Evolutionary conservation across 1,140 invertebrate species (phyloP), one percentile per base, ranked within the genome.

Genomic region (Homalodisca vitripennis): DNA sequence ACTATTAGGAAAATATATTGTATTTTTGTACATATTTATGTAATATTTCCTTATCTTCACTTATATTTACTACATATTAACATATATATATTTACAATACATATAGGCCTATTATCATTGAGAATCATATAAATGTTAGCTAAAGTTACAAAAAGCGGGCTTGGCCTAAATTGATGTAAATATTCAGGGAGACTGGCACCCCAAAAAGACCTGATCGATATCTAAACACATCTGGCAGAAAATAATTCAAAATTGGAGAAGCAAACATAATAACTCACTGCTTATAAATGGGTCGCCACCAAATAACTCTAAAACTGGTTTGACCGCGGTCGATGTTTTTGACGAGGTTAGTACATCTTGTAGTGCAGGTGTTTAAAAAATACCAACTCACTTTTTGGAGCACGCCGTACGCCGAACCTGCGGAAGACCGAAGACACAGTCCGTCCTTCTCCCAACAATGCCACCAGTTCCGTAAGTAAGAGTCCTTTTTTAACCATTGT

Each of bases 311-410:
- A 22, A 24, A 53, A 53, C 48, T 53, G 48, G 48, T 53, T 53
- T 53, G 13, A 6, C 12, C 6, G 22, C 12, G 17, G 10, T 20
- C 48, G 12, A 53, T 53, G 22, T 53, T 53, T 53, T 53, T 20
- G 12, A 20, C 48, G 6, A 6, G 48, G 22, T 20, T 13, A 53
- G 48, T 53, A 53, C 12, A 3, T 41, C 48, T 6, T 53, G 48
- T 53, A 22, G 22, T 14, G 48, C 48, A 53, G 48, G 48, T 53
- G 48, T 12, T 53, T 53, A 53, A 53, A 53, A 53, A 53, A 53
- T 53, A 53, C 48, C 48, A 20, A 22, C 12, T 53, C 34, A 41
- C 22, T 53, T 53, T 53, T 53, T 53, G 48, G 48, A 53, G 13
- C 13, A 20, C 34, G 6, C 17, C 6, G 6, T 17, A 10, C 6